These are phyloP conservation scores for Drosophila melanosoma DNA, from an alignment of 2,888 invertebrate species.

Conservation along the genomic window DNA sequence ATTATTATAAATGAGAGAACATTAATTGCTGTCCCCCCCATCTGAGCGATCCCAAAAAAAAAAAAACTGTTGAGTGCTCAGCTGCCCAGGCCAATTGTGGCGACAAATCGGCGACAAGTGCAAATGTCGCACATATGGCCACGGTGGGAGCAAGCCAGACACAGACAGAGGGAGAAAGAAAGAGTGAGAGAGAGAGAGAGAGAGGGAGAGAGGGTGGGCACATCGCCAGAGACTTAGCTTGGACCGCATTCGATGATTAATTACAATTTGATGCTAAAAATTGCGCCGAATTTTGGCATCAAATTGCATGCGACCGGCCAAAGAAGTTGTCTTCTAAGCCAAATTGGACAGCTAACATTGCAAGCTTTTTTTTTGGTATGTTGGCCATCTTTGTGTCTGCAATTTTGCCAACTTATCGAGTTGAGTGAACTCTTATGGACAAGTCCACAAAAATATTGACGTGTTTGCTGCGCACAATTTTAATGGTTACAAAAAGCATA, in stretches of 20 bases:
- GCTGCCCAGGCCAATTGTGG: constrained; percentile 49
- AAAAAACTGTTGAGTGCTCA: constrained; percentile 22
- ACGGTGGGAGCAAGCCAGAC: background rate
- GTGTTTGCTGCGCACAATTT: constrained; percentile 5
- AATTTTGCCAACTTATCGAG: constrained; percentile 15
- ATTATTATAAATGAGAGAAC: constrained; percentile 79
- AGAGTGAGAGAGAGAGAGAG: background rate
- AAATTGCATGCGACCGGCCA: constrained; percentile 18
- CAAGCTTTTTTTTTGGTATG: background rate
- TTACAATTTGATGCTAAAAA: constrained; percentile 78
- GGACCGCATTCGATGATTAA: constrained; percentile 62
- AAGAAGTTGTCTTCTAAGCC: constrained; percentile 21
- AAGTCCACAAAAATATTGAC: background rate
- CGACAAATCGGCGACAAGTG: constrained; percentile 78
- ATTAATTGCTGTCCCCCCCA: constrained; percentile 69
- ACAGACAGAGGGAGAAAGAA: background rate
- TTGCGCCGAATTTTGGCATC: constrained; percentile 56
- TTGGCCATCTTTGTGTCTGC: constrained; percentile 3
- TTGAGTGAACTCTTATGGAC: constrained; percentile 37
- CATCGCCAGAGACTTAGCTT: constrained; percentile 35
- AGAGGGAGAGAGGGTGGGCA: background rate
- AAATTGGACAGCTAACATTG: constrained; percentile 31
- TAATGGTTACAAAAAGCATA: constrained; percentile 36
- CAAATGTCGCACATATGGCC: constrained; percentile 62
- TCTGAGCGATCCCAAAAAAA: no score